Percentiles rank a stretch among this genome's conserved stretches.
Evolutionary conservation across 1,140 invertebrate genomes (phyloP).

Genomic region (Delia radicum): DNA sequence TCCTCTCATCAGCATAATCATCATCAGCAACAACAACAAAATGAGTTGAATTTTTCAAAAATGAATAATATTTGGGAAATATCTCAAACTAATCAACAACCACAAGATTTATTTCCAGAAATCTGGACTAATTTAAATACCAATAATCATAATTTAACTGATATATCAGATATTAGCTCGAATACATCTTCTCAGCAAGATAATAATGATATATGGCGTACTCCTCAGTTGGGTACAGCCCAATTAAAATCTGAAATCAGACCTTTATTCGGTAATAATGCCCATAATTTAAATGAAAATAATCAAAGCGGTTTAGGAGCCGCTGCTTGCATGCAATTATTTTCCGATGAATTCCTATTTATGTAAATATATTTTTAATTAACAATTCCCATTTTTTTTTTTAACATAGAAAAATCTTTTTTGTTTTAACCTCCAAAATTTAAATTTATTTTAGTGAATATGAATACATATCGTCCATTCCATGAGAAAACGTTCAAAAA

Average conservation of each 20-base stretch:
- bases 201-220: neutral
- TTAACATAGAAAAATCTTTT: neutral
- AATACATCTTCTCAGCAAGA: slow-evolving; percentile 27
- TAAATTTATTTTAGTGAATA: too few species aligned
- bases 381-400: slow-evolving; percentile 6
- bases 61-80: slow-evolving; percentile 50
- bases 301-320: slow-evolving; percentile 46
- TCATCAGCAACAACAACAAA: neutral
- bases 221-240: neutral
- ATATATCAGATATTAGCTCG: slow-evolving; percentile 41
- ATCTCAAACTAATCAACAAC: slow-evolving; percentile 30
- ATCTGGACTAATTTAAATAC: slow-evolving; percentile 34
- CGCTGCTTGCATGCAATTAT: slow-evolving; percentile 60
- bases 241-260: neutral
- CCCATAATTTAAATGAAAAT: slow-evolving; percentile 27
- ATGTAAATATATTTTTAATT: slow-evolving; percentile 57
- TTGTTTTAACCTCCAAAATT: too few species aligned
- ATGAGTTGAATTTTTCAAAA: slow-evolving; percentile 36
- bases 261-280: slow-evolving; percentile 27
- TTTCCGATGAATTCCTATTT: slow-evolving; percentile 63
- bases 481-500: too few species aligned
- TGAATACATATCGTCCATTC: too few species aligned
- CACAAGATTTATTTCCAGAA: slow-evolving; percentile 46
- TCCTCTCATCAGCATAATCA: slow-evolving; percentile 9
- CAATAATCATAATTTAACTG: neutral